A percentile compares a stretch with the other conserved stretches of the same genome.
These are phyloP conservation scores for Drosophila virilis DNA, from an alignment of 1,140 invertebrate genomes.

Conservation along the genomic window DNA sequence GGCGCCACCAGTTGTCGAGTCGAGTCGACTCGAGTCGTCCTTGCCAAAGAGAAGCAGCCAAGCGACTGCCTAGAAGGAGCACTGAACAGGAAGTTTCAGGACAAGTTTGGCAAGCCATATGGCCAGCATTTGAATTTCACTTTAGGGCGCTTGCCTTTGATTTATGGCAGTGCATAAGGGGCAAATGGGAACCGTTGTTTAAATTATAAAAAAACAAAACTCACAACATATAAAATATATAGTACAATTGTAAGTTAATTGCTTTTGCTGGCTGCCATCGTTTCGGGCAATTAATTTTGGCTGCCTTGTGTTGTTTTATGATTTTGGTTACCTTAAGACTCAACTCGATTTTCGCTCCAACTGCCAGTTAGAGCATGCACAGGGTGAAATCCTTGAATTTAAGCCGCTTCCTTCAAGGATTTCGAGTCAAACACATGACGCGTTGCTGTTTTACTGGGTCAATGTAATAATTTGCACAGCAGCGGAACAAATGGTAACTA, in stretches of 20 bases:
- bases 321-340: constrained; percentile 4
- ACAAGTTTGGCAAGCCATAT: constrained; percentile 44
- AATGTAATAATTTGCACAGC: constrained; percentile 77
- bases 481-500: constrained; percentile 63
- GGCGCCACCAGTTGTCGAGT: constrained; percentile 6
- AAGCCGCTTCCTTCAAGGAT: constrained; percentile 1
- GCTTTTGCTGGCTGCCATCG: constrained; percentile 41
- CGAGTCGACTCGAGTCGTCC: constrained; percentile 2
- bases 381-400: neutral
- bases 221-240: constrained; percentile 39
- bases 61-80: constrained; percentile 17
- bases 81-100: constrained; percentile 19
- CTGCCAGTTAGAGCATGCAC: constrained; percentile 3
- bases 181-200: constrained; percentile 16
- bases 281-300: constrained; percentile 53
- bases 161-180: constrained; percentile 48
- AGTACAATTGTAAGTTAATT: constrained; percentile 57
- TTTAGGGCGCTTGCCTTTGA: constrained; percentile 29
- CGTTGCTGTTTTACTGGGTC: constrained; percentile 65
- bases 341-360: constrained; percentile 5
- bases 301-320: constrained; percentile 3
- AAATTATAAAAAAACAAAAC: constrained; percentile 23
- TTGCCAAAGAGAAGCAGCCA: constrained; percentile 1
- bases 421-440: constrained; percentile 35
- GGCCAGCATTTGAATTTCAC: constrained; percentile 45